Evolutionary conservation across 2,888 invertebrate species (phyloP), one percentile per base, ranked within the genome.

Genomic region (Lasioglossum oenotherae): DNA sequence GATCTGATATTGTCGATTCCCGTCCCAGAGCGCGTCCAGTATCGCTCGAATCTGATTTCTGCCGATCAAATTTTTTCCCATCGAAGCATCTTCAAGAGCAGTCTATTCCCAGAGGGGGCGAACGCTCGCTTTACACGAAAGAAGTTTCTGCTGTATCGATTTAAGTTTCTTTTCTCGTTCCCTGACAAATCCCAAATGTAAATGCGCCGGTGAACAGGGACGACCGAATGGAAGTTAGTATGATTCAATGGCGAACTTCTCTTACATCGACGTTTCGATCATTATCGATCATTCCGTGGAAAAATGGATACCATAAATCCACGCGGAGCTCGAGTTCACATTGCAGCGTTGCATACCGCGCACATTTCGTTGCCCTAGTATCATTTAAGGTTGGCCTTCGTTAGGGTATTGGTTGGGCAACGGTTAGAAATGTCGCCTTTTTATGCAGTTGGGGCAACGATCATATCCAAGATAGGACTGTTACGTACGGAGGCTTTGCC

Each of bases 131-230:
- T 31, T 73, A 35, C 73, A 76, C n/a, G 46, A 10, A 23, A 46
- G 16, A 87, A 86, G 67, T 86, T 86, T 67, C 35, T 31, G 60
- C 41, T 76, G 78, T 72, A 83, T 86, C 80, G 78, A 73, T 78
- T n/a, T 64, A 81, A 79, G 76, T 86, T 86, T 79, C 80, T 76
- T 78, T 78, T 60, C 80, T 71, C 73, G 78, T 74, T 44, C 79
- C 41, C 41, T 49, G 86, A 83, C 81, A 83, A 87, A 86, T 87
- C 87, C 82, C 86, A 86, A 78, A 87, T 86, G 86, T 81, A 87
- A 86, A 87, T 83, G 76, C 57, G 69, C 74, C 49, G 71, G 31
- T n/a, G 38, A 23, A 69, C 53, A 72, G n/a, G 23, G 2, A 44
- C 27, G 2, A 35, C 14, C 64, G 8, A 23, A 14, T 35, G 31